These are phyloP conservation scores for Eristalis pertinax DNA, from an alignment of 2,888 invertebrate species.

Conservation along the genomic window DNA sequence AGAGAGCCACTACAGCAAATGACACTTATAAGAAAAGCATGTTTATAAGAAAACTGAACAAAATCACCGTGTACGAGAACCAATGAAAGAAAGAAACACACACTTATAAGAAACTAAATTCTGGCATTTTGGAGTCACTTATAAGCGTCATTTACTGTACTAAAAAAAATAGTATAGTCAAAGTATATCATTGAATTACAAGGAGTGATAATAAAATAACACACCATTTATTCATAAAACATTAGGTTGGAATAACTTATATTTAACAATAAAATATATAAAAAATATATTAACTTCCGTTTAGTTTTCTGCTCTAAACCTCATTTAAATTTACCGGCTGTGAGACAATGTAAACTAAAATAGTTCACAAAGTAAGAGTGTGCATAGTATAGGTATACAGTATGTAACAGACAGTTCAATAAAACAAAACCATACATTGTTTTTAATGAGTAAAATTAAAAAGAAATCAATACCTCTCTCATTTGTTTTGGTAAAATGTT, in stretches of 20 bases:
- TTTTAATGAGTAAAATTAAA: neutral
- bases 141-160: too few species aligned
- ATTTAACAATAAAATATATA: neutral
- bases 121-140: too few species aligned
- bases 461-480: neutral
- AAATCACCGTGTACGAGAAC: too few species aligned
- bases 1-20: too few species aligned
- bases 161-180: too few species aligned
- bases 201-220: too few species aligned
- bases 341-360: neutral
- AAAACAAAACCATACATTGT: neutral
- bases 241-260: neutral
- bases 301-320: conserved; percentile 35
- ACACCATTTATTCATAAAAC: conserved; percentile 40
- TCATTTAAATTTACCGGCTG: conserved; percentile 11
- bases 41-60: too few species aligned
- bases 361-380: neutral
- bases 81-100: too few species aligned
- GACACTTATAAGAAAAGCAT: too few species aligned
- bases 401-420: neutral
- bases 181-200: too few species aligned
- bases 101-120: too few species aligned
- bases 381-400: too few species aligned
- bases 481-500: neutral
- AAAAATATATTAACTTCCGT: conserved; percentile 2